phyloP scores from a whole-genome alignment of 1,140 invertebrate species.

The Leptinotarsa lineolata region DNA sequence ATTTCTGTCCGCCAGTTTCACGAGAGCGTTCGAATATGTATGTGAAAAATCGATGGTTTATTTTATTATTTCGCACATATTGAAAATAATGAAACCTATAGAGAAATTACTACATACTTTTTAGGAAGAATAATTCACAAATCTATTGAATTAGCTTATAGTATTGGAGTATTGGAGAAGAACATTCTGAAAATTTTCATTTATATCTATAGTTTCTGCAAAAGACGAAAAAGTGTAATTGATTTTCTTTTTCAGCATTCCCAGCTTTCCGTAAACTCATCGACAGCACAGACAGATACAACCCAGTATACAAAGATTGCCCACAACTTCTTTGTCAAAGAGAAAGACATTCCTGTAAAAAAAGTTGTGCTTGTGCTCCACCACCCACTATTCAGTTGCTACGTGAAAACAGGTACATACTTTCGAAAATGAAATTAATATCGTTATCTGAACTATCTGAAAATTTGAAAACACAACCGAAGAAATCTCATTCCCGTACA shows the following conservation, averaged over 20 bases:
- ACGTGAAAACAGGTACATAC: background rate
- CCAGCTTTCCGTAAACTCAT: background rate
- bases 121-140: too few relatives aligned
- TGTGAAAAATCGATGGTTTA: too few relatives aligned
- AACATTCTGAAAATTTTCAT: too few relatives aligned
- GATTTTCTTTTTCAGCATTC: background rate
- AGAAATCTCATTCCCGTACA: background rate
- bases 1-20: too few relatives aligned
- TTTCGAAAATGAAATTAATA: background rate
- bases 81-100: too few relatives aligned
- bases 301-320: slow-evolving; percentile 7
- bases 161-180: too few relatives aligned
- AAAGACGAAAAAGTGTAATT: too few relatives aligned
- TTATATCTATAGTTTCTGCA: too few relatives aligned
- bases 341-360: background rate
- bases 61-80: too few relatives aligned
- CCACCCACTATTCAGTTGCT: background rate
- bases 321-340: slow-evolving; percentile 12
- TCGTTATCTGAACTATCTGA: background rate
- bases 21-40: too few relatives aligned
- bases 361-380: background rate
- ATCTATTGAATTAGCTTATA: too few relatives aligned
- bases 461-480: background rate
- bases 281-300: background rate
- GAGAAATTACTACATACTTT: too few relatives aligned